A percentile compares a stretch with the other conserved stretches of the same genome.
phyloP scores from a whole-genome alignment of 35 echinoderm and acorn worm genomes.

The Lytechinus variegatus region DNA sequence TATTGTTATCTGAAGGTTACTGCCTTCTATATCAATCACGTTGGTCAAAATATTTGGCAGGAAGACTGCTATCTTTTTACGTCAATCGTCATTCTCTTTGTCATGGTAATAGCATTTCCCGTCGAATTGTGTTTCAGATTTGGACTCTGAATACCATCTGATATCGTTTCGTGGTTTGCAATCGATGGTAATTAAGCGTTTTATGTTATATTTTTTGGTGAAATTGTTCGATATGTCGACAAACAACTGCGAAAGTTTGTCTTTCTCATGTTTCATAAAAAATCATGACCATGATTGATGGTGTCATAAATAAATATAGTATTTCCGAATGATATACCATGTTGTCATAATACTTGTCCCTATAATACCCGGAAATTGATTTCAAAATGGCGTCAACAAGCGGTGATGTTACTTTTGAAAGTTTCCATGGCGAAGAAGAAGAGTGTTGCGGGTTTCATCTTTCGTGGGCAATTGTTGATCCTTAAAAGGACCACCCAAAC shows the following conservation, averaged over 20 bases:
- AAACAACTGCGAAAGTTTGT: background rate
- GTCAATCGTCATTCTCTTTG: background rate
- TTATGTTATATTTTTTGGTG: background rate
- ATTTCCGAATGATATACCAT: background rate
- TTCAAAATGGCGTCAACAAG: background rate
- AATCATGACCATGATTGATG: background rate
- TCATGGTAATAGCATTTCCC: background rate
- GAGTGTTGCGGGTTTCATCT: no score
- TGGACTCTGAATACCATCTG: background rate
- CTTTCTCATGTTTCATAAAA: background rate
- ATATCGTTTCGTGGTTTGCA: background rate
- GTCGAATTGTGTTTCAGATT: background rate
- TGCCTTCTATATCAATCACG: background rate
- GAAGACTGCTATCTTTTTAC: background rate
- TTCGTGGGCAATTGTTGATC: no score
- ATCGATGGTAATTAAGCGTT: background rate
- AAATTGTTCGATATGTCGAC: background rate
- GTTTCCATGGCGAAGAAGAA: no score
- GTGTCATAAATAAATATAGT: no score
- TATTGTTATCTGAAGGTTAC: background rate
- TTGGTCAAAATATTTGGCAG: constrained; percentile 2
- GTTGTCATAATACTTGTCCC: background rate
- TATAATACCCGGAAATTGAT: background rate
- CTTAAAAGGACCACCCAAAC: no score
- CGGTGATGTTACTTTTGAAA: no score